Evolutionary conservation across 2,113 vertebrate genomes (phyloP).

Genomic region (Leucopsar rothschildi): DNA sequence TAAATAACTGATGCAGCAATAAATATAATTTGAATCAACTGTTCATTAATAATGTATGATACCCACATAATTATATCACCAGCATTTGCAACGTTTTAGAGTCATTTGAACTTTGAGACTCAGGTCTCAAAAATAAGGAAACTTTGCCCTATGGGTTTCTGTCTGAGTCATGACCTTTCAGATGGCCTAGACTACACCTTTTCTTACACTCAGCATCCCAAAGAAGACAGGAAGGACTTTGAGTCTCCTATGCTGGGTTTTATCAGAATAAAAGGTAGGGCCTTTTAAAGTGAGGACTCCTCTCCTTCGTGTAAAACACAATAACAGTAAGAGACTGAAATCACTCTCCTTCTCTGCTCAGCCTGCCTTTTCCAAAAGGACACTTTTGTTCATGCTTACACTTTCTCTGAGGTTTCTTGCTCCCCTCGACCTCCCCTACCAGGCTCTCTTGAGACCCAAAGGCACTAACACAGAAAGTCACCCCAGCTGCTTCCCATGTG

Average conservation of each 20-base stretch:
- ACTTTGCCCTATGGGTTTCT: background rate
- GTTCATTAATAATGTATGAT: background rate
- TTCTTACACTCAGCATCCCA: background rate
- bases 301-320: background rate
- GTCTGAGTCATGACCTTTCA: background rate
- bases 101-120: background rate
- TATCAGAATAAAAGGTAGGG: background rate
- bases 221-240: background rate
- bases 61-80: background rate
- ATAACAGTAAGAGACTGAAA: background rate
- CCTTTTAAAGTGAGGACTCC: background rate
- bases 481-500: background rate
- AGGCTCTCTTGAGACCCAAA: background rate
- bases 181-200: background rate
- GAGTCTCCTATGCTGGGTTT: background rate
- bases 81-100: background rate
- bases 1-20: background rate
- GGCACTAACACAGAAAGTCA: background rate
- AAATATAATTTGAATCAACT: background rate
- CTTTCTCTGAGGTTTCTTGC: background rate
- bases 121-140: background rate
- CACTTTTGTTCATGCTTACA: background rate
- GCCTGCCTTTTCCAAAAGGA: background rate
- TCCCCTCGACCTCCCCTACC: rapidly evolving
- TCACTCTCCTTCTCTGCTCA: background rate